Conservation (phyloP, 2,113 vertebrate species). For the Barnardius zonarius region DNA sequence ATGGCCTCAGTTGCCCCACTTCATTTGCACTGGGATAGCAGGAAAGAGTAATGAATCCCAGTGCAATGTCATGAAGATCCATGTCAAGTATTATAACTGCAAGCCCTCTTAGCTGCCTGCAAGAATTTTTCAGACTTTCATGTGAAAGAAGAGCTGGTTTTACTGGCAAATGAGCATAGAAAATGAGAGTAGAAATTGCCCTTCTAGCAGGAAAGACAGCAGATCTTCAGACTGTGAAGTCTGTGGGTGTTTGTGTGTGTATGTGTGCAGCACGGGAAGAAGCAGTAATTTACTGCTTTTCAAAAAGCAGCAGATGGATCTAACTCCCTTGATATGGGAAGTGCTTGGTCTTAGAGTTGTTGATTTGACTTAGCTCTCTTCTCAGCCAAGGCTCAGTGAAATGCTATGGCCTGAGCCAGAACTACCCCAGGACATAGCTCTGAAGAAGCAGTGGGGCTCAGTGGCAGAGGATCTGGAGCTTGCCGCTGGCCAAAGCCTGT, state of each 20-base stretch:
- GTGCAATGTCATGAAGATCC: neutral
- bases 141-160: constrained; percentile 17
- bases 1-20: neutral
- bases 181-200: constrained; percentile 37
- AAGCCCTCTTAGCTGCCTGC: neutral
- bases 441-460: neutral
- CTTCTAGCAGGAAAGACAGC: constrained; percentile 47
- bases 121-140: constrained; percentile 26
- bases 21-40: neutral
- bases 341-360: neutral
- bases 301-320: constrained; percentile 53
- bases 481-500: neutral
- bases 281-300: constrained; percentile 31
- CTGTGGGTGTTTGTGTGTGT: constrained; percentile 64
- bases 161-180: constrained; percentile 60
- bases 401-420: neutral
- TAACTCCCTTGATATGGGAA: neutral
- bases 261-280: constrained; percentile 33
- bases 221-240: constrained; percentile 59
- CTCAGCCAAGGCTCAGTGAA: neutral
- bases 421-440: neutral
- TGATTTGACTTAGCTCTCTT: constrained; percentile 1
- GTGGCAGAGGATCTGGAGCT: neutral
- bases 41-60: neutral
- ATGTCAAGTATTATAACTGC: neutral